Percentiles rank a stretch among this genome's conserved stretches.
phyloP scores from a whole-genome alignment of 2,797 vertebrate species.

The Urosaurus nigricauda region DNA sequence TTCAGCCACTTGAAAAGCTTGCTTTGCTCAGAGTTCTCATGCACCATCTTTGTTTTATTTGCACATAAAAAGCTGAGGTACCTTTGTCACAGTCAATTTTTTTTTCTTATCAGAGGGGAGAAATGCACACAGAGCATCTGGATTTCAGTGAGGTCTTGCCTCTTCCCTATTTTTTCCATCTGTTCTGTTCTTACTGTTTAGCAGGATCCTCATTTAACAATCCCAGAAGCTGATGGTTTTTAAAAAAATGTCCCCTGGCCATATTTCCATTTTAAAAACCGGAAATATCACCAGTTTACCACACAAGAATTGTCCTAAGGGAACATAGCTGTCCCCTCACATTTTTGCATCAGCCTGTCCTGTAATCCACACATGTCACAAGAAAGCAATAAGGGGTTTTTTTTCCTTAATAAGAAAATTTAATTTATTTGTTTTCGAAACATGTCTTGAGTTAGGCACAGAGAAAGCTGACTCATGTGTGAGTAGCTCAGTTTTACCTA shows the following conservation, averaged over 20 bases:
- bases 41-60: constrained; percentile 36
- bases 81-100: constrained; percentile 16
- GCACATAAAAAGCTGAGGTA: neutral
- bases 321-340: neutral
- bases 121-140: constrained; percentile 17
- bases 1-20: constrained; percentile 6
- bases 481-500: neutral
- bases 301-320: constrained; percentile 7
- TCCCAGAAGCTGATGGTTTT: constrained; percentile 15
- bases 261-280: constrained; percentile 8
- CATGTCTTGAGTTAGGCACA: neutral
- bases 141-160: constrained; percentile 26
- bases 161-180: constrained; percentile 22
- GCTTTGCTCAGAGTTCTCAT: neutral
- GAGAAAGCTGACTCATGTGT: neutral
- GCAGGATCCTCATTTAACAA: constrained; percentile 7
- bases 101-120: constrained; percentile 19
- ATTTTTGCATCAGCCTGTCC: neutral
- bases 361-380: neutral
- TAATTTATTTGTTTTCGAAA: neutral
- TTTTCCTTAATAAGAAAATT: neutral
- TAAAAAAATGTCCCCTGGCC: neutral
- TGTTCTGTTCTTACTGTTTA: constrained; percentile 21
- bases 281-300: constrained; percentile 1
- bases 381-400: neutral